Evolutionary conservation across 2,113 vertebrate genomes (phyloP).

Genomic region (Dipodomys stephensi): DNA sequence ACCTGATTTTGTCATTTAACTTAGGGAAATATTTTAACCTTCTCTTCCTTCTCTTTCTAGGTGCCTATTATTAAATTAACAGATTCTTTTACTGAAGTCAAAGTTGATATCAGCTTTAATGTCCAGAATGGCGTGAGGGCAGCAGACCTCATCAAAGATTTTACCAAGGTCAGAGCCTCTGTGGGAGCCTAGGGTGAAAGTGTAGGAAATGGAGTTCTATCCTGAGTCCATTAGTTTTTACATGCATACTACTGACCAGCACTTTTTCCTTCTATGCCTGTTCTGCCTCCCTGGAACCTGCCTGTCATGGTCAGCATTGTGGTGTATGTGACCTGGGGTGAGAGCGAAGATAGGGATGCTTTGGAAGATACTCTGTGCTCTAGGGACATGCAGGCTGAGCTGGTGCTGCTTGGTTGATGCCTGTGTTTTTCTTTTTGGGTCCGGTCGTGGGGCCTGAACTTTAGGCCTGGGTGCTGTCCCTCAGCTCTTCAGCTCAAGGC

Average conservation of each 20-base stretch:
- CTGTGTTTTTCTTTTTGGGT: background rate
- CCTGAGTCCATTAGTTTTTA: background rate
- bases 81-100: slow-evolving; percentile 97
- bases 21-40: background rate
- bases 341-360: background rate
- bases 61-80: slow-evolving; percentile 99
- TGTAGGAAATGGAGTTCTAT: background rate
- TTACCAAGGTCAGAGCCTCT: slow-evolving; percentile 93
- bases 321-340: background rate
- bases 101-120: slow-evolving; percentile 99
- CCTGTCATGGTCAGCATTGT: background rate
- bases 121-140: slow-evolving; percentile 97
- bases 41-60: slow-evolving; percentile 84
- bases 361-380: background rate
- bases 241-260: background rate
- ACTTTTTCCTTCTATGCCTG: background rate
- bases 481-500: too few species aligned
- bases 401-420: background rate
- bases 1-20: background rate
- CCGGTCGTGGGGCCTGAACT: too few species aligned
- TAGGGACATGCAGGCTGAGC: background rate
- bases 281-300: background rate
- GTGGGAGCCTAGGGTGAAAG: background rate
- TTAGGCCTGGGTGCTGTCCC: too few species aligned
- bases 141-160: slow-evolving; percentile 97